Base-by-base conservation (phyloP, 2,888 invertebrate species). In the Philereme vetulata region DNA sequence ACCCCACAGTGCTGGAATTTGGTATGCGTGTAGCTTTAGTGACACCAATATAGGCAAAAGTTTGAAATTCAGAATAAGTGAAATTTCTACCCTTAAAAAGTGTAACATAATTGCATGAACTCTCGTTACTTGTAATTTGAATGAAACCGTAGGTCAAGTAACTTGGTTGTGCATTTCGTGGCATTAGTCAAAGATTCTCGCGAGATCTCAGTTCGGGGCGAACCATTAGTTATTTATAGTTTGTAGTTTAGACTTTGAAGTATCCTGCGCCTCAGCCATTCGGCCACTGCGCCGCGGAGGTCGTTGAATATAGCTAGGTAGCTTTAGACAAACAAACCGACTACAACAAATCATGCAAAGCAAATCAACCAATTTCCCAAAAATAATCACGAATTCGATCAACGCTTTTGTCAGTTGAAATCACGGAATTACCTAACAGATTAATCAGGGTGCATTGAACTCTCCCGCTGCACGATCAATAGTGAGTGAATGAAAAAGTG, bases 371-470 rank as follows among this genome's bases (percentile, higher is more conserved):
- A 46, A 50, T 51, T 51, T 38, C 59, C 51, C 61, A 50, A 57
- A 62, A 60, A 59, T 50, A 54, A 61, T 65, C 66, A 68, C 68
- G 68, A 58, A 46, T 57, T 60, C 45, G 42, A 58, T 58, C 53
- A 51, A 47, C 47, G 32, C 55, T 59, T 64, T 65, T 64, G 66
- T 65, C 61, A 54, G 62, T 62, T 52, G 34, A 53, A 66, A 68
- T 67, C 56, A 62, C 65, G 52, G 62, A 60, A 66, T 65, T 67
- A 64, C 53, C 45, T 53, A 66, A 66, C 65, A 51, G 60, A 66
- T 62, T 64, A 57, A 59, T 43, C 45, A 50, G 48, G 46, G 68
- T 50, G 47, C 68, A 51, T 43, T 62, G 64, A 68, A 56, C 67
- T 49, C 53, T 43, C 34, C 38, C 51, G 54, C 60, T 56, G 54